Evolutionary conservation across 2,113 vertebrate species (phyloP), one percentile per base, ranked within the genome.

Genomic region (Cheirogaleus medius): DNA sequence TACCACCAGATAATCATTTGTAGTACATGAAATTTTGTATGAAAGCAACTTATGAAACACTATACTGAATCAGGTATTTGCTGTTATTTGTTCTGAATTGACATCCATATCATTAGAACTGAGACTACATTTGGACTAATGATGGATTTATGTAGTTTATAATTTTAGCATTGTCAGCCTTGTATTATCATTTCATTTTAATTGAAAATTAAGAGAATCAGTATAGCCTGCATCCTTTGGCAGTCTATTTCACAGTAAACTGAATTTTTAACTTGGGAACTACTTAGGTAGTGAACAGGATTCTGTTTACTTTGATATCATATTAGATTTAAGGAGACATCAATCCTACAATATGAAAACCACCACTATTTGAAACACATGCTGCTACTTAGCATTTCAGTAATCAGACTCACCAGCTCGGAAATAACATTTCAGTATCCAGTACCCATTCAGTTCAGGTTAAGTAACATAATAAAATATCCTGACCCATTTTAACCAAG

Each of bases 21-120:
- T 92, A 94, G 88, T 81, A 90, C 68, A 80, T 95, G 54, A 95
- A 90, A 56, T 95, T 90, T 96, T 95, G 37, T 83, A 83, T 83
- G 91, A 96, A 94, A 95, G 54, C 37, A 92, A 64, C 27, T 71
- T 83, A 56, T 37, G 23, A 81, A 93, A 21, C 86, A 86, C 58
- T 64, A 25, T 92, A 91, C 20, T 52, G 37, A 91, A 87, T 88
- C 32, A 94, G 47, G 29, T 92, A 88, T 90, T 97, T 92, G 60
- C 73, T 96, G 0, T 95, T 90, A 88, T 47, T 96, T 93, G 42
- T 82, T 96, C 84, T 88, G 92, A 85, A 85, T 29, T 95, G 37
- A 80, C 91, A 95, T 11, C 80, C 89, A 78, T 63, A 73, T 96
- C 56, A 64, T 90, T 74, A 91, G 56, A 85, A 91, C 71, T 42